Evolutionary conservation across 2,888 invertebrate genomes (phyloP).

Genomic region (Cotesia congregata): DNA sequence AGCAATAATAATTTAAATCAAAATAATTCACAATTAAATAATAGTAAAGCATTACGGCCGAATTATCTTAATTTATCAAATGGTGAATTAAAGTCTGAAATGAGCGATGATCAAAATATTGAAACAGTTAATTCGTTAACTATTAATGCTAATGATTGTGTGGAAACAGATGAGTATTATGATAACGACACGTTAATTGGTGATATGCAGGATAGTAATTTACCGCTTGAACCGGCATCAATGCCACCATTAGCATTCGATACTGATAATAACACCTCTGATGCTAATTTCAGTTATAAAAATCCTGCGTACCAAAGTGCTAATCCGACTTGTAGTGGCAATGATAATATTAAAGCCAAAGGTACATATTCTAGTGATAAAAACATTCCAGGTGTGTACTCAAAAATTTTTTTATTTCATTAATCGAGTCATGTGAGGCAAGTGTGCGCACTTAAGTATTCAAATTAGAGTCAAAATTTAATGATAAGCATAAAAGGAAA

Average conservation of each 20-base stretch:
- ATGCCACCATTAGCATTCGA: slow-evolving; percentile 72
- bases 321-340: slow-evolving; percentile 71
- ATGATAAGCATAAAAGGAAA: no score
- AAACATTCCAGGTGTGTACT: slow-evolving; percentile 66
- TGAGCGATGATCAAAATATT: slow-evolving; percentile 12
- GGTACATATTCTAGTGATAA: slow-evolving; percentile 69
- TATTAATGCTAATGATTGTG: slow-evolving; percentile 62
- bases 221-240: slow-evolving; percentile 73
- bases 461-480: no score
- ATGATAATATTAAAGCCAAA: slow-evolving; percentile 56
- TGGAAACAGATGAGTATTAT: slow-evolving; percentile 67
- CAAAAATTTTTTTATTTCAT: background rate
- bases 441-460: background rate
- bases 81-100: background rate
- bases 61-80: background rate
- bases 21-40: slow-evolving; percentile 17
- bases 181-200: slow-evolving; percentile 65
- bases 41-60: background rate
- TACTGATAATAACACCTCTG: slow-evolving; percentile 60
- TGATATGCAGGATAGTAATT: slow-evolving; percentile 67
- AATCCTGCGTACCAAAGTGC: slow-evolving; percentile 85
- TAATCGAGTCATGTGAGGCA: background rate
- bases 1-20: slow-evolving; percentile 9
- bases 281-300: slow-evolving; percentile 75
- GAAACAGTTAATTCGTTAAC: slow-evolving; percentile 55